These are phyloP conservation scores for Aphodius sticticus DNA, from an alignment of 2,888 invertebrate species.

Conservation along the genomic window DNA sequence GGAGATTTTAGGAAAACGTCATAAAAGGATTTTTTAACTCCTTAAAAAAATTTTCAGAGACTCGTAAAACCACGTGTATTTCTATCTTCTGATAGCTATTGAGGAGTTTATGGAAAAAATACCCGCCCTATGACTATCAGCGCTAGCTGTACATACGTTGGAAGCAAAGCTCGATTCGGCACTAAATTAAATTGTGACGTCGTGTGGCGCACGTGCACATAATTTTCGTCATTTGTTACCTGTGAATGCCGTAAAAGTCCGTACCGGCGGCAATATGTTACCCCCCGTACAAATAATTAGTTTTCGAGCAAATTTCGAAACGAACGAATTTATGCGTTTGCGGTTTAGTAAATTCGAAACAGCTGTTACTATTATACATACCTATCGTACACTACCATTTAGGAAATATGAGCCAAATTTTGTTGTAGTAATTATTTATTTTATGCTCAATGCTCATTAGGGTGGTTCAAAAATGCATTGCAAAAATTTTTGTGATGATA, in stretches of 20 bases:
- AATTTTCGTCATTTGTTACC: slow-evolving; percentile 25
- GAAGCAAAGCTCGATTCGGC: background rate
- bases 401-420: background rate
- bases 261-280: slow-evolving; percentile 16
- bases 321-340: background rate
- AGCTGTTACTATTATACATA: background rate
- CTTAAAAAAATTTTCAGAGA: too few species aligned
- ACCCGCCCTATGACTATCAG: too few species aligned
- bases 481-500: too few species aligned
- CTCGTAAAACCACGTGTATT: too few species aligned
- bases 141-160: too few species aligned
- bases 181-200: slow-evolving; percentile 14
- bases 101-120: too few species aligned
- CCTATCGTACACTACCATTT: background rate
- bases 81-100: too few species aligned
- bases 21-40: too few species aligned
- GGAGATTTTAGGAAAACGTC: too few species aligned
- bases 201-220: slow-evolving; percentile 17
- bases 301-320: slow-evolving; percentile 15
- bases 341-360: background rate
- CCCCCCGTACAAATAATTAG: slow-evolving; percentile 18
- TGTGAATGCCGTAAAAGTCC: slow-evolving; percentile 15
- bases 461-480: too few species aligned
- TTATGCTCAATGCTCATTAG: too few species aligned
- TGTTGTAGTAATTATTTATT: background rate